Evolutionary conservation across 2,113 vertebrate genomes (phyloP).

Genomic region (Microcebus jonahi): DNA sequence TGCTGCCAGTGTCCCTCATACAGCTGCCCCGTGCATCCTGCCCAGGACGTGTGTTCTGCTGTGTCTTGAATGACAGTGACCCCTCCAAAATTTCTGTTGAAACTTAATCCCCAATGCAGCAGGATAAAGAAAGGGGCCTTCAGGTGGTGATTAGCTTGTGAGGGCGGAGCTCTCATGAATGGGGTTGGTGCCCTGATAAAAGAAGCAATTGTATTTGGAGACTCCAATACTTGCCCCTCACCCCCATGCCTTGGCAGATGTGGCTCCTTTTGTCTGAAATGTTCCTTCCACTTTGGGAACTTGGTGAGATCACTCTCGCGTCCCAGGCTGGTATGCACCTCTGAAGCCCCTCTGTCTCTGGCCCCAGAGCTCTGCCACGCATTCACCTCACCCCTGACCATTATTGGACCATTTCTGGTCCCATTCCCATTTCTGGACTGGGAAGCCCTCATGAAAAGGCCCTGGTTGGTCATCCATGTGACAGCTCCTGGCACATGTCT

Average conservation of each 20-base stretch:
- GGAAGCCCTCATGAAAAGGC: neutral
- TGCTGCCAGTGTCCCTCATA: accelerated
- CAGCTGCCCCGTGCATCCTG: neutral
- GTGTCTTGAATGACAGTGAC: neutral
- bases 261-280: neutral
- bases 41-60: neutral
- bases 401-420: too few relatives aligned
- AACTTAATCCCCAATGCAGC: neutral
- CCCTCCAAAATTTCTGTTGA: neutral
- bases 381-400: neutral
- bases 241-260: neutral
- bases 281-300: neutral
- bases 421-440: neutral
- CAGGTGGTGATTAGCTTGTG: neutral
- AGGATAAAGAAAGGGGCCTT: neutral
- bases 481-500: neutral
- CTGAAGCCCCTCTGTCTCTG: neutral
- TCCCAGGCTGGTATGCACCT: neutral
- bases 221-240: neutral
- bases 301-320: neutral
- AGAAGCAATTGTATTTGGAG: neutral
- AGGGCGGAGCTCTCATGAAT: neutral
- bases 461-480: accelerated
- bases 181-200: neutral
- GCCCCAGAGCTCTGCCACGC: too few relatives aligned